Conservation (phyloP, 2,113 vertebrate genomes). For the Platichthys flesus region DNA sequence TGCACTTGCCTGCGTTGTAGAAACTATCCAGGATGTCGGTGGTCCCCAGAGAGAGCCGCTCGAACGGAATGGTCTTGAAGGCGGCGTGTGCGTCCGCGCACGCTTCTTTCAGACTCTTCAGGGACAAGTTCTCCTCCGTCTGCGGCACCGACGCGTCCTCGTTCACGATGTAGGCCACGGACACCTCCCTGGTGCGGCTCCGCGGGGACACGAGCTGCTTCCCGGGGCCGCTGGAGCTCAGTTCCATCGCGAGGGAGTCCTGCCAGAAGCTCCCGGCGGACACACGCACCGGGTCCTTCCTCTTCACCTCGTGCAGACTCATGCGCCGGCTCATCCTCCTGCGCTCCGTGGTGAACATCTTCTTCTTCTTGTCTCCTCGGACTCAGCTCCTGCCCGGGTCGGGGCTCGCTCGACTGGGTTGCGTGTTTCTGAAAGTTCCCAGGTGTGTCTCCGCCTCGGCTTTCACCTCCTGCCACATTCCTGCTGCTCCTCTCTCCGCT, state of each 20-base stretch:
- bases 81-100: slow-evolving; percentile 80
- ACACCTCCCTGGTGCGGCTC: slow-evolving; percentile 78
- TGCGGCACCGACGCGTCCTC: slow-evolving; percentile 76
- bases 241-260: slow-evolving; percentile 83
- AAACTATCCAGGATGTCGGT: slow-evolving; percentile 84
- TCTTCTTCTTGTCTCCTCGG: slow-evolving; percentile 41
- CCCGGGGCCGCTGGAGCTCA: slow-evolving; percentile 55
- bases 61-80: slow-evolving; percentile 81
- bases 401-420: background rate
- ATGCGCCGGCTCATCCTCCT: slow-evolving; percentile 80
- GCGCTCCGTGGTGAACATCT: slow-evolving; percentile 81
- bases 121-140: slow-evolving; percentile 75
- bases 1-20: slow-evolving; percentile 91
- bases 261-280: slow-evolving; percentile 89
- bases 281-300: slow-evolving; percentile 68
- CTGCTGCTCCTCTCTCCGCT: slow-evolving; percentile 25
- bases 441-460: slow-evolving; percentile 56
- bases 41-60: slow-evolving; percentile 82
- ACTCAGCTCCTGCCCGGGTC: background rate
- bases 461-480: slow-evolving; percentile 34
- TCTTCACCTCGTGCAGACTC: slow-evolving; percentile 74
- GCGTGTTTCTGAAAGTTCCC: slow-evolving; percentile 31
- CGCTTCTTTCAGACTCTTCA: slow-evolving; percentile 85
- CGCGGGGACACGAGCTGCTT: slow-evolving; percentile 70
- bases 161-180: slow-evolving; percentile 83